Evolutionary conservation across 2,888 invertebrate species (phyloP).

Genomic region (Eueremaeus valkanovi): DNA sequence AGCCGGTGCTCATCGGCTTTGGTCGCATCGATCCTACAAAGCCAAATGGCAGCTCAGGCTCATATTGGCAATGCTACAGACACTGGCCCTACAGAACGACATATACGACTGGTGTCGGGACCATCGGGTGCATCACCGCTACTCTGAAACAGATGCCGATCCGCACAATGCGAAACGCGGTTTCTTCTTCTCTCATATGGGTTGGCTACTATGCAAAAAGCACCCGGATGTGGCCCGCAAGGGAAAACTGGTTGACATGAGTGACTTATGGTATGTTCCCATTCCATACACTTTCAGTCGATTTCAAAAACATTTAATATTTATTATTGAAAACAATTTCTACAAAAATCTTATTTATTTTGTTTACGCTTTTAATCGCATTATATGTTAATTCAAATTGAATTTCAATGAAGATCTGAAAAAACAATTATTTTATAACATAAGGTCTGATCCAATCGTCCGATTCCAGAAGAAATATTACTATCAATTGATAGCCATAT

Average conservation of each 20-base stretch:
- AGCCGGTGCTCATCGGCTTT: conserved; percentile 89
- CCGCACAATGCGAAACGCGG: conserved; percentile 46
- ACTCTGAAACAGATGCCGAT: conserved; percentile 49
- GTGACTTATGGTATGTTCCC: conserved; percentile 39
- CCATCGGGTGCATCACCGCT: conserved; percentile 53
- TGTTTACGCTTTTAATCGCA: too few species aligned
- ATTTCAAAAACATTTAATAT: too few species aligned
- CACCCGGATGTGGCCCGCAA: conserved; percentile 43
- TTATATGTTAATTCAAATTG: neutral
- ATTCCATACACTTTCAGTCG: neutral
- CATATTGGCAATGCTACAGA: conserved; percentile 72
- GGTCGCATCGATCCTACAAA: conserved; percentile 88
- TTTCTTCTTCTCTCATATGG: conserved; percentile 46
- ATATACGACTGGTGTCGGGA: conserved; percentile 53
- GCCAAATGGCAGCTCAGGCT: conserved; percentile 77
- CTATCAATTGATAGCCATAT: conserved; percentile 51
- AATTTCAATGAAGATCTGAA: neutral
- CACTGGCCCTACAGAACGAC: conserved; percentile 60
- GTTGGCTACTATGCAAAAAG: conserved; percentile 44
- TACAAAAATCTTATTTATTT: too few species aligned
- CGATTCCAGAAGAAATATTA: conserved; percentile 51
- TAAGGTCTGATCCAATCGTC: conserved; percentile 43
- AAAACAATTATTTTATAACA: neutral
- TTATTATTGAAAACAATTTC: too few species aligned
- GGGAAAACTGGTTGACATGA: conserved; percentile 40